Conservation (phyloP, 2,113 vertebrate species). For the Pterocles burchelli region DNA sequence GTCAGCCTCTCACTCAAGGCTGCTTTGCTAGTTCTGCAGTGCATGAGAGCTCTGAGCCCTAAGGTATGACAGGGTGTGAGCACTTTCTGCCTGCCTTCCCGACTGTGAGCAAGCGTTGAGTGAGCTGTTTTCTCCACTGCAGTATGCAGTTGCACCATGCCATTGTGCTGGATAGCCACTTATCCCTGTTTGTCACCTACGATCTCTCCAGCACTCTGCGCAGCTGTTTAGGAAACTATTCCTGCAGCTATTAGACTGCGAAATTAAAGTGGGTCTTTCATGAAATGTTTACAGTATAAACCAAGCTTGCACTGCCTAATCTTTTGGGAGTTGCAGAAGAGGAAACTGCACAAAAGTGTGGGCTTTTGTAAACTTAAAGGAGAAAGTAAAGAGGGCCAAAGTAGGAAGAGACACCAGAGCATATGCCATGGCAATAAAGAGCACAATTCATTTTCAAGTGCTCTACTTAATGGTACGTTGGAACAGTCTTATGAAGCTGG, state of each 20-base stretch:
- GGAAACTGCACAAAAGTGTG: not conserved
- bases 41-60: not conserved
- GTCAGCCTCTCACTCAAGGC: not conserved
- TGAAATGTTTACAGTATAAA: not conserved
- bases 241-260: not conserved
- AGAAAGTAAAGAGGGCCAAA: not conserved
- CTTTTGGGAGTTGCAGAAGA: not conserved
- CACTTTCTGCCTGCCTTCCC: not conserved
- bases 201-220: not conserved
- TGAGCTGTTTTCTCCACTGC: not conserved
- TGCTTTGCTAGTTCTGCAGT: not conserved
- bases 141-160: not conserved
- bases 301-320: not conserved
- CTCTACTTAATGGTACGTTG: not conserved
- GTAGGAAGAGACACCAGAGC: not conserved
- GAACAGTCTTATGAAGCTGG: not conserved
- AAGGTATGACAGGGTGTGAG: not conserved
- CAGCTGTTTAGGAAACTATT: not conserved
- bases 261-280: not conserved
- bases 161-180: not conserved
- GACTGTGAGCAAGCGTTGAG: not conserved
- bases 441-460: conserved; percentile 6
- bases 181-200: not conserved
- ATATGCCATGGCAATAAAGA: not conserved
- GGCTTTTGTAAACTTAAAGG: not conserved